Evolutionary conservation across 2,113 vertebrate species (phyloP).

Genomic region (Pomatorhinus ruficollis): DNA sequence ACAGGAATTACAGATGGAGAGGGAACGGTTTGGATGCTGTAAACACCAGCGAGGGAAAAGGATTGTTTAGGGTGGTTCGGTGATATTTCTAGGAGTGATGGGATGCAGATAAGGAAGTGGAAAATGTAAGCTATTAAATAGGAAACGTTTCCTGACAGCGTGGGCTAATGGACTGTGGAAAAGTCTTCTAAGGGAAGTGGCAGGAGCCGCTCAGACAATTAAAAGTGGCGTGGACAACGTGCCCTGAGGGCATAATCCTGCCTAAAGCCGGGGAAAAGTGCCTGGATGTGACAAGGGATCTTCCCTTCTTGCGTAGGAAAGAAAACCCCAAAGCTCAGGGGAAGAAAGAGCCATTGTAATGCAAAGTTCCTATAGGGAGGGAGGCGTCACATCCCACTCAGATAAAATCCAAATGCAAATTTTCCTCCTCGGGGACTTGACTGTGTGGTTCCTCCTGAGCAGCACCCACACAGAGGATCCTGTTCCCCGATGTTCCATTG

Average conservation of each 20-base stretch:
- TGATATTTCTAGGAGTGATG: conserved; percentile 50
- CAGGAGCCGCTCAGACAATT: conserved; percentile 60
- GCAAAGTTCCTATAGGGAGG: neutral
- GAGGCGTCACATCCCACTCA: neutral
- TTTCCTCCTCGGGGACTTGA: neutral
- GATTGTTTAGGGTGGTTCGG: conserved; percentile 56
- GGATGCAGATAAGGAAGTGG: conserved; percentile 62
- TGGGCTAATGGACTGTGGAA: conserved; percentile 25
- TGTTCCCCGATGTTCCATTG: neutral
- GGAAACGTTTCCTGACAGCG: conserved; percentile 57
- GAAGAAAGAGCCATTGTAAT: neutral
- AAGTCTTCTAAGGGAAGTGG: conserved; percentile 39
- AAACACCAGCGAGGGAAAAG: conserved; percentile 32
- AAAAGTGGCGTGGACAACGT: neutral
- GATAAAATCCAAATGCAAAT: neutral
- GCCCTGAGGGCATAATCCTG: neutral
- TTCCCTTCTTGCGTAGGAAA: neutral
- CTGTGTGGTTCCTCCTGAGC: neutral
- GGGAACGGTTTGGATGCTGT: neutral
- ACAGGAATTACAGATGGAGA: neutral
- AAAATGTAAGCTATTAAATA: conserved; percentile 55
- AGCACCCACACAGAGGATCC: neutral
- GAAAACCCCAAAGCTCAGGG: neutral
- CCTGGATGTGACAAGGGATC: neutral
- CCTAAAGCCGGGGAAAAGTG: neutral